phyloP scores from a whole-genome alignment of 2,888 invertebrate genomes.

The Eristalis intricaria region DNA sequence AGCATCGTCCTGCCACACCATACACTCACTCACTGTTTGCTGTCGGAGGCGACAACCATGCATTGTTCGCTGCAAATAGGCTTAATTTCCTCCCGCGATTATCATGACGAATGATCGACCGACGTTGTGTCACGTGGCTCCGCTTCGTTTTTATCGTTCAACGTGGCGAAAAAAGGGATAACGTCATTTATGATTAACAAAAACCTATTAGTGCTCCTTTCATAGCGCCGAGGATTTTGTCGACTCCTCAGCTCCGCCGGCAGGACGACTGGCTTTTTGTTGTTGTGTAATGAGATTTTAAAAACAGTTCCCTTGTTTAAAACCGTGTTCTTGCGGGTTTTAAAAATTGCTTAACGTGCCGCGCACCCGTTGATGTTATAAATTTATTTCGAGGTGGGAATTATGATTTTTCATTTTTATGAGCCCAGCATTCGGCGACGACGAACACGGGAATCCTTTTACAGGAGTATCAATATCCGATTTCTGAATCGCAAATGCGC shows the following conservation, averaged over 20 bases:
- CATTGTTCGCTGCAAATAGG: constrained; percentile 69
- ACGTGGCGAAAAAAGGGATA: constrained; percentile 56
- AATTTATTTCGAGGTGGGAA: constrained; percentile 68
- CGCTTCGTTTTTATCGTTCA: constrained; percentile 60
- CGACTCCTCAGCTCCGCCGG: background rate
- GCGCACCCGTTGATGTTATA: constrained; percentile 42
- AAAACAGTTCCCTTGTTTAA: constrained; percentile 36
- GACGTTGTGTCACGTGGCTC: constrained; percentile 68
- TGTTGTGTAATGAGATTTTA: constrained; percentile 57
- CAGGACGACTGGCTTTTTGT: background rate
- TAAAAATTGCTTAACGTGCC: constrained; percentile 47
- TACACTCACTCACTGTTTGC: constrained; percentile 21
- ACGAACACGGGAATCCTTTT: constrained; percentile 51
- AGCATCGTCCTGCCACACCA: constrained; percentile 10
- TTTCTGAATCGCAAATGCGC: constrained; percentile 46
- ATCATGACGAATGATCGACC: constrained; percentile 72
- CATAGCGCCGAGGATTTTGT: constrained; percentile 62
- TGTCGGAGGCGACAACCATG: constrained; percentile 67
- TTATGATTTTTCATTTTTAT: constrained; percentile 39
- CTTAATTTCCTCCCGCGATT: constrained; percentile 71
- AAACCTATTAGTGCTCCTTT: constrained; percentile 68
- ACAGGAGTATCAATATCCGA: constrained; percentile 69
- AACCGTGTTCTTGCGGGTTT: constrained; percentile 66
- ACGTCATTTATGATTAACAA: constrained; percentile 72
- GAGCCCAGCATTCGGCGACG: background rate